A percentile compares a stretch with the other conserved stretches of the same genome.
Evolutionary conservation across 2,113 vertebrate genomes (phyloP).

Genomic region (Stomatorhinus ivindoensis): DNA sequence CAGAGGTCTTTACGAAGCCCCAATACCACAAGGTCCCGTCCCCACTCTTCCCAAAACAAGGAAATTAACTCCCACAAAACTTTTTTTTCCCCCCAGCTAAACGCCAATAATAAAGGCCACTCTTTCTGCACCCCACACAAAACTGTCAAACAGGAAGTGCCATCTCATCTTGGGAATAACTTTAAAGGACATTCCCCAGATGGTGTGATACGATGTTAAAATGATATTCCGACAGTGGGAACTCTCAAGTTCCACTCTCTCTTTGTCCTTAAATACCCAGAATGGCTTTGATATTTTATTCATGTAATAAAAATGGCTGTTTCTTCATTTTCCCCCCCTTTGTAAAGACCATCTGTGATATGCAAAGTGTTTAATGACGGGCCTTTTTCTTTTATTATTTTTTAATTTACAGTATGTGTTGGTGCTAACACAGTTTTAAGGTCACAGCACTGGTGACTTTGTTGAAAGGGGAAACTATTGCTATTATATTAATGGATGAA

Average conservation of each 20-base stretch:
- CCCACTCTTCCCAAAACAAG: neutral
- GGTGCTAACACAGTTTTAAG: neutral
- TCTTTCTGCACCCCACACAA: neutral
- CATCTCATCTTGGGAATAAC: neutral
- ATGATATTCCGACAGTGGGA: neutral
- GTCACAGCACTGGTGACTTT: neutral
- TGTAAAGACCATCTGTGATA: slow-evolving; percentile 9
- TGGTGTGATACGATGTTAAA: neutral
- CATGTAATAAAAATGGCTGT: neutral
- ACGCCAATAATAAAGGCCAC: neutral
- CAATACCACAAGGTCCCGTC: neutral
- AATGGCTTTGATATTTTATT: slow-evolving; percentile 12
- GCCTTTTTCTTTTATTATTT: neutral
- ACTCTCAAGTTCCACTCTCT: neutral
- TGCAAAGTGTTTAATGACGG: neutral
- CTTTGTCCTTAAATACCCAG: neutral
- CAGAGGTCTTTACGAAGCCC: neutral
- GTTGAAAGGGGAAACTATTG: neutral
- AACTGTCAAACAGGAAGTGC: neutral
- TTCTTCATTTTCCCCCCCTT: neutral
- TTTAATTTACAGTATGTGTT: slow-evolving; percentile 7
- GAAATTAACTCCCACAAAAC: neutral
- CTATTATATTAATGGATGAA: neutral
- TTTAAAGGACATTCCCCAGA: neutral
- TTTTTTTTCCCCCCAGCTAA: neutral